Evolutionary conservation across 2,888 invertebrate genomes (phyloP), one percentile per base, ranked within the genome.

Genomic region (Caenorhabditis doughertyi): DNA sequence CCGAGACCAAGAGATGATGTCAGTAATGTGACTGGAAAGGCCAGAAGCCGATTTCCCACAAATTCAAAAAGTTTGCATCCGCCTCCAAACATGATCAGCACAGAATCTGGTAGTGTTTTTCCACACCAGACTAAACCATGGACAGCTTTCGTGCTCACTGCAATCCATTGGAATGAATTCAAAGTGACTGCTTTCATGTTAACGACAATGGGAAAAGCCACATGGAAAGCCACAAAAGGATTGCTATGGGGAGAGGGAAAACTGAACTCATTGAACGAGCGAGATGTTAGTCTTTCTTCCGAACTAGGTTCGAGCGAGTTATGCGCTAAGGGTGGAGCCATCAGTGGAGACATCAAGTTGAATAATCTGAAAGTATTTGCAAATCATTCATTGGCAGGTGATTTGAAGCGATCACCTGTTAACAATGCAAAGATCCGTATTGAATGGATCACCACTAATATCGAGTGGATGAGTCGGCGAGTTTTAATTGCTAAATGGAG

Each of bases 121-220:
- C 29, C 76, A 4, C 81, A 81, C 70, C 81, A 72, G 44, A 25
- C 44, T 16, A 81, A 80, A 25, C 80, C 83, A 32, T 84, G 80
- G 80, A 77, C 77, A 2, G 83, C 83, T 13, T 53, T 79, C 29
- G 98, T 98, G 3, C 93, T 98, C 74, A 97, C 98, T 93, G 96
- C 97, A 0, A 95, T 98, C 51, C 97, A 98, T 93, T 96, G 98
- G 92, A 96, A 97, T 56, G 95, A 96, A 89, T 94, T 99, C 42
- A 98, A 98, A 92, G 96, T 99, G 11, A 96, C 97, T 92, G 98
- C 98, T 95, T 98, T 98, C 93, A 99, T 99, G 97, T 97, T 98
- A 51, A 98, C 98, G 92, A 97, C 98, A 0, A 98, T 99, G 97
- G 98, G 99, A 16, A 97, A 97, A 92, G 97, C 98, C 79, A 95